phyloP scores from a whole-genome alignment of 2,888 invertebrate genomes.

The Ceraclea dissimilis region DNA sequence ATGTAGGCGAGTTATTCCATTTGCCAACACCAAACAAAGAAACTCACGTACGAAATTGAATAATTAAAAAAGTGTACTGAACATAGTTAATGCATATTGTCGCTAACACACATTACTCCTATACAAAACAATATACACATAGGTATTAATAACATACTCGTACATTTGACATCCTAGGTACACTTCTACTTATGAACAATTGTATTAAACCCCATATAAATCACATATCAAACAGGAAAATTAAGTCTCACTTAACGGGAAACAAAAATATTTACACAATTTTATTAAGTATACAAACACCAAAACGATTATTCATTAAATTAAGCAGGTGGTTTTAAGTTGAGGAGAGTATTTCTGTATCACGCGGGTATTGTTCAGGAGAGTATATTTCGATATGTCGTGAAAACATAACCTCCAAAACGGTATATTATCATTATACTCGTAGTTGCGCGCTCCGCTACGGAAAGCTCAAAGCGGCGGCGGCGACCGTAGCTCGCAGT shows the following conservation, averaged over 20 bases:
- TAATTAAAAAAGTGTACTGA: no score
- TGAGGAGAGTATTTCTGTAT: constrained; percentile 3
- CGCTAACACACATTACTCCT: no score
- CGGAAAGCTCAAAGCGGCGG: background rate
- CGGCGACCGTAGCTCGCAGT: constrained; percentile 4
- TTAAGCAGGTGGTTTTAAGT: constrained; percentile 12
- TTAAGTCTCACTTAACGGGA: no score
- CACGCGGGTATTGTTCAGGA: constrained; percentile 8
- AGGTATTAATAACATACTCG: no score
- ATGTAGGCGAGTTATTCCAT: background rate
- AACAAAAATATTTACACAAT: background rate
- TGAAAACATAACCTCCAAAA: constrained; percentile 23
- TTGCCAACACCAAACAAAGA: background rate
- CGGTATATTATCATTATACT: background rate
- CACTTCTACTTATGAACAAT: no score
- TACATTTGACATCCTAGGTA: no score
- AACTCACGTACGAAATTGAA: background rate
- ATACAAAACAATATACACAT: no score
- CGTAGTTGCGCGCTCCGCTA: constrained; percentile 11
- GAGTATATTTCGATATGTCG: constrained; percentile 10
- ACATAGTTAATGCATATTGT: no score
- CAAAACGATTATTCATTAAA: constrained; percentile 4
- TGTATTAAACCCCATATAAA: no score
- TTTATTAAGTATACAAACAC: constrained; percentile 1
- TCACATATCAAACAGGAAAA: no score